Conservation (phyloP, 2,113 vertebrate species). For the Mus spicilegus region DNA sequence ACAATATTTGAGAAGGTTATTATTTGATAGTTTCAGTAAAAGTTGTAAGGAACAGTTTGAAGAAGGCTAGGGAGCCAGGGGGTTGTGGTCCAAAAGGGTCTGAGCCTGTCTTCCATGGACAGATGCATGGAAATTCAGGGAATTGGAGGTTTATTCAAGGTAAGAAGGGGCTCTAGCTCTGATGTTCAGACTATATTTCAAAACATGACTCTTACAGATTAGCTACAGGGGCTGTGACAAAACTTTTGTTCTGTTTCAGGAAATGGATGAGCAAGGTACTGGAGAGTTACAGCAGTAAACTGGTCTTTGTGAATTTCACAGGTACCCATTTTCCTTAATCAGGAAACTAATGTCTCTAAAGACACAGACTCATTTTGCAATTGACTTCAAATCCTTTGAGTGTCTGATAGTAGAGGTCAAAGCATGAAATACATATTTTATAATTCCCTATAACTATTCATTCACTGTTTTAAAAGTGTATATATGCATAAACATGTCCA, state of each 20-base stretch:
- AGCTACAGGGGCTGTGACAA: not conserved
- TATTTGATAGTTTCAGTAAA: not conserved
- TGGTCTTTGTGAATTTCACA: not conserved
- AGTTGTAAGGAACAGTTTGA: not conserved
- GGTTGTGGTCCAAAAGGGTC: not conserved
- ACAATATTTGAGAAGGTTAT: not conserved
- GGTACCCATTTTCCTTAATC: slow-evolving; percentile 8
- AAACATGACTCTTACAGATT: not conserved
- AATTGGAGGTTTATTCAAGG: not conserved
- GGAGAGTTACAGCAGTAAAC: not conserved
- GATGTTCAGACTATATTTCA: not conserved
- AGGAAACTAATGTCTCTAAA: not conserved
- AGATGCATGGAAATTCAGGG: not conserved
- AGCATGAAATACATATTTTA: not conserved
- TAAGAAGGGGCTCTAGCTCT: not conserved
- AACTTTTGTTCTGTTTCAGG: not conserved
- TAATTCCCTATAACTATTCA: slow-evolving; percentile 3
- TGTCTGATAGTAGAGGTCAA: not conserved
- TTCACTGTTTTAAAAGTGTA: not conserved
- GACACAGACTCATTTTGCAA: not conserved
- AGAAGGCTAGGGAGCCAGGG: not conserved
- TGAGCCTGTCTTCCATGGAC: not conserved
- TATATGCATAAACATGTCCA: not conserved
- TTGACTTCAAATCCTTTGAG: not conserved
- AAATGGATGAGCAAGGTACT: not conserved